phyloP scores from a whole-genome alignment of 2,888 invertebrate genomes.

The Heliconius erato region DNA sequence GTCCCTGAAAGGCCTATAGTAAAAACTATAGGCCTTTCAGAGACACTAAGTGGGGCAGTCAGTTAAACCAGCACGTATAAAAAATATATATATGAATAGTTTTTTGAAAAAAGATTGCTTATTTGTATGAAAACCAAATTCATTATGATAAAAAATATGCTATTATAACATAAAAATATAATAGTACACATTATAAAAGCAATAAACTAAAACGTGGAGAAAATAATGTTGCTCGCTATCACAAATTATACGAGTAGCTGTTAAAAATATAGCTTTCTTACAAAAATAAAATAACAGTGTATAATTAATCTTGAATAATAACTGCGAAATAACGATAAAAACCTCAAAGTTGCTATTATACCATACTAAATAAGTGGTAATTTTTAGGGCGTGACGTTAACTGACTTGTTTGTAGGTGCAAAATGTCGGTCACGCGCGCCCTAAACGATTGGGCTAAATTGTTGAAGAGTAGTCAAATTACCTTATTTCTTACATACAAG shows the following conservation, averaged over 20 bases:
- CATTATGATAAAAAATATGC: too few species aligned
- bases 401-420: conserved; percentile 16
- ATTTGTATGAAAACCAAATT: too few species aligned
- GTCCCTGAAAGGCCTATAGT: too few species aligned
- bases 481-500: background rate
- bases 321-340: conserved; percentile 2
- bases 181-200: too few species aligned
- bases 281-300: background rate
- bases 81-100: too few species aligned
- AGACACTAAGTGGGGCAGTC: too few species aligned
- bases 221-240: background rate
- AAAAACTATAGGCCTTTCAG: too few species aligned
- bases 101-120: too few species aligned
- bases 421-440: conserved; percentile 22
- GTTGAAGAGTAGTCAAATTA: conserved; percentile 10
- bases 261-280: background rate
- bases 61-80: too few species aligned
- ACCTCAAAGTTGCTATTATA: conserved; percentile 5
- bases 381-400: conserved; percentile 7
- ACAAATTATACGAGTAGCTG: background rate
- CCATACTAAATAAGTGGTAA: conserved; percentile 8
- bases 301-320: conserved; percentile 15
- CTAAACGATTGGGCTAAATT: conserved; percentile 18
- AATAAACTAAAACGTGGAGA: too few species aligned
- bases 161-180: too few species aligned